phyloP scores from a whole-genome alignment of 1,140 invertebrate species.

The Drosophila erecta region DNA sequence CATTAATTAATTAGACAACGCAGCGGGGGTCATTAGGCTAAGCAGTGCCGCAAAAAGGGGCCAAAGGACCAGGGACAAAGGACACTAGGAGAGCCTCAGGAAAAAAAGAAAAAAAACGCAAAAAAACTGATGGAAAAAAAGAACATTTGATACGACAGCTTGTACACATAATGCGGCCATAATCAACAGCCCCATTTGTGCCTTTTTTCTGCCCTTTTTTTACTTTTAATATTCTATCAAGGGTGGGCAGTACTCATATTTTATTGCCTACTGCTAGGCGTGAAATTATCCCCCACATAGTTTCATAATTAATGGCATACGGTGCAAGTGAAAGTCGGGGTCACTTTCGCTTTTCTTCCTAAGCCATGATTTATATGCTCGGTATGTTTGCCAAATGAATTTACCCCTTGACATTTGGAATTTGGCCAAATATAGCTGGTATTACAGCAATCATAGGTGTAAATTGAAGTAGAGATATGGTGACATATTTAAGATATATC shows the following conservation, averaged over 20 bases:
- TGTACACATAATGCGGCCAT: slow-evolving; percentile 75
- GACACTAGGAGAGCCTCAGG: slow-evolving; percentile 1
- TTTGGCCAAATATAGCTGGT: not conserved
- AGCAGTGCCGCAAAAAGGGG: slow-evolving; percentile 56
- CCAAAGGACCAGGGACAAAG: slow-evolving; percentile 21
- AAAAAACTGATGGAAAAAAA: slow-evolving; percentile 30
- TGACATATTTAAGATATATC: no score
- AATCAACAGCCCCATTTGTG: slow-evolving; percentile 63
- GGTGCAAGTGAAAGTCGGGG: not conserved
- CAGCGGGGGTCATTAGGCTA: slow-evolving; percentile 69
- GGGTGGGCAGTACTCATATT: slow-evolving; percentile 48
- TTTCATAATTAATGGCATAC: slow-evolving; percentile 68
- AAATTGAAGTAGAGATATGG: no score
- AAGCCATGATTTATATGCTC: slow-evolving; percentile 23
- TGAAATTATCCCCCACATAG: slow-evolving; percentile 61
- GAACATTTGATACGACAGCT: slow-evolving; percentile 62
- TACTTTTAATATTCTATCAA: slow-evolving; percentile 18
- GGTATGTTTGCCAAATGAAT: not conserved
- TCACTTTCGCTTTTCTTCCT: not conserved
- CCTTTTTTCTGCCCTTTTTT: not conserved
- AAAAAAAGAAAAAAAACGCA: not conserved
- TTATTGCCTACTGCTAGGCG: slow-evolving; percentile 71
- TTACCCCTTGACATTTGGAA: not conserved
- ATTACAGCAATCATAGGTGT: not conserved
- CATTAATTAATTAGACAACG: slow-evolving; percentile 80